phyloP scores from a whole-genome alignment of 1,140 invertebrate species.

The Druon quercuslanigerum region DNA sequence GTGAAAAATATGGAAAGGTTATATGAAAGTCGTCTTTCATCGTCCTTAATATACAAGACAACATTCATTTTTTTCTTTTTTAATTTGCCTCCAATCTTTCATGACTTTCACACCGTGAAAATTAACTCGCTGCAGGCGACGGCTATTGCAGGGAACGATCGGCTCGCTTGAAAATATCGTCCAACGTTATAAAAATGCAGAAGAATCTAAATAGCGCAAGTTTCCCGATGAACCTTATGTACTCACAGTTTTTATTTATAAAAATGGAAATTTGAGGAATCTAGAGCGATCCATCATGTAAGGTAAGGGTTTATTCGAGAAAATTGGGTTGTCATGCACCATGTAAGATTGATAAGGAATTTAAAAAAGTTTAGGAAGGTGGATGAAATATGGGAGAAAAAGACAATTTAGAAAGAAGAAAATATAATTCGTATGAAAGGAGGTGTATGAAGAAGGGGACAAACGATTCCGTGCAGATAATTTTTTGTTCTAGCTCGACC shows the following conservation, averaged over 20 bases:
- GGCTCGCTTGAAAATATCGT: conserved; percentile 57
- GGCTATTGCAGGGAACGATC: conserved; percentile 64
- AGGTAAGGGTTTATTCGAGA: too few relatives aligned
- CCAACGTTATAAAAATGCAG: conserved; percentile 45
- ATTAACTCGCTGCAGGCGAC: conserved; percentile 70
- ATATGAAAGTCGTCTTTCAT: conserved; percentile 6
- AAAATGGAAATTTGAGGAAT: background rate
- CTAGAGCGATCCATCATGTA: background rate
- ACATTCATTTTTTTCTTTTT: background rate
- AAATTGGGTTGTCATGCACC: background rate
- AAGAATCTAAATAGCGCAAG: conserved; percentile 21
- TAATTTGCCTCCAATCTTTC: background rate
- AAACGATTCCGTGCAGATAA: conserved; percentile 12
- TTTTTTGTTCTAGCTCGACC: background rate
- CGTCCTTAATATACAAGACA: background rate
- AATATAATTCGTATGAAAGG: background rate
- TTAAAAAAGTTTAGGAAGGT: background rate
- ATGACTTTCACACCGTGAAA: background rate
- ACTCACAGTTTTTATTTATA: background rate
- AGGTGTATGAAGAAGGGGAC: background rate
- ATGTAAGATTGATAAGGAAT: background rate
- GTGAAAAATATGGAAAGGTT: conserved; percentile 35
- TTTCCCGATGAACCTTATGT: background rate
- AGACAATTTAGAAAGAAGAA: background rate
- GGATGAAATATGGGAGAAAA: background rate